phyloP scores from a whole-genome alignment of 2,113 vertebrate genomes.

The Siniperca knerii region DNA sequence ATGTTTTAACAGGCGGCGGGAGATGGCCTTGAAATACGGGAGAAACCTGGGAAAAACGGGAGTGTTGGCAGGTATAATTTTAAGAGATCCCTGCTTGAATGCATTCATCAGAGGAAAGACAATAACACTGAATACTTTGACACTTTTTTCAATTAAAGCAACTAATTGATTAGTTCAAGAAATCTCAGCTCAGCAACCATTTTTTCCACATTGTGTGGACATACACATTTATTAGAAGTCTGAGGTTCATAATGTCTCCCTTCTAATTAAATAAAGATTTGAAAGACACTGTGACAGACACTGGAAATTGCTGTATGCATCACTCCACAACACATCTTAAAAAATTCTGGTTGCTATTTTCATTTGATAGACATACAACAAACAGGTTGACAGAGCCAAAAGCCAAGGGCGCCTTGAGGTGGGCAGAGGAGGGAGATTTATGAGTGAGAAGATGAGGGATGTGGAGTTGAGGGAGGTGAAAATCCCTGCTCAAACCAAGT shows the following conservation, averaged over 20 bases:
- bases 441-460: conserved; percentile 45
- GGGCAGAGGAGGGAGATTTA: conserved; percentile 58
- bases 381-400: conserved; percentile 49
- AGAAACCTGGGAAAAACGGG: too few species aligned
- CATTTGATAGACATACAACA: conserved; percentile 50
- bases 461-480: conserved; percentile 34
- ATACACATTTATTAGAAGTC: conserved; percentile 24
- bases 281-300: neutral
- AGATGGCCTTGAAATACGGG: too few species aligned
- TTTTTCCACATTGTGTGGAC: neutral
- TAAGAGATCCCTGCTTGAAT: neutral
- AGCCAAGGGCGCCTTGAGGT: conserved; percentile 54
- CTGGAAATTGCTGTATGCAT: conserved; percentile 8
- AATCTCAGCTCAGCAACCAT: neutral
- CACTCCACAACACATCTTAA: neutral
- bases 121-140: neutral
- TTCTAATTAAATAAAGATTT: conserved; percentile 27
- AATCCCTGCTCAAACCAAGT: conserved; percentile 45
- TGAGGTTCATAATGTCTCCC: conserved; percentile 1
- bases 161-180: conserved; percentile 6
- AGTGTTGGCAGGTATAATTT: neutral
- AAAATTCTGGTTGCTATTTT: conserved; percentile 32
- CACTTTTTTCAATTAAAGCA: neutral
- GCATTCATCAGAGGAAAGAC: neutral
- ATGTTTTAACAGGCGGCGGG: too few species aligned